These are phyloP conservation scores for Pollenia labialis DNA, from an alignment of 2,888 invertebrate species.

Conservation along the genomic window DNA sequence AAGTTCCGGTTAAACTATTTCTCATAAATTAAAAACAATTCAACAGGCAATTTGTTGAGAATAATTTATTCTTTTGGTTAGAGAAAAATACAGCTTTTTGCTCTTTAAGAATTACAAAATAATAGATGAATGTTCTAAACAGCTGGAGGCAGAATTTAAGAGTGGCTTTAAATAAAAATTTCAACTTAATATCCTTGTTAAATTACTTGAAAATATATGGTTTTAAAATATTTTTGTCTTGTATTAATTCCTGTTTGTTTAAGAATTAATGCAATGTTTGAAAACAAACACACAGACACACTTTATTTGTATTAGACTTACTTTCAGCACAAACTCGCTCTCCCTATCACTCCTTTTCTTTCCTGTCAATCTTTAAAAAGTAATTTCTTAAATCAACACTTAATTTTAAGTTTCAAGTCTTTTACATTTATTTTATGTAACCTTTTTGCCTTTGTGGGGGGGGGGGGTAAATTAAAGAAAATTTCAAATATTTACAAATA, in stretches of 20 bases:
- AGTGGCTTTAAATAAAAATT: no score
- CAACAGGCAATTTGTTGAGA: constrained; percentile 21
- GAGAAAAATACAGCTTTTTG: background rate
- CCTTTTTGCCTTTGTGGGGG: background rate
- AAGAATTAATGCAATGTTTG: background rate
- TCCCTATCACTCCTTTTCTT: no score
- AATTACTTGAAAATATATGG: background rate
- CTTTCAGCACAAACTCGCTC: no score
- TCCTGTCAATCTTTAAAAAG: no score
- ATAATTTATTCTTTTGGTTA: constrained; percentile 7
- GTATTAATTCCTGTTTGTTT: background rate
- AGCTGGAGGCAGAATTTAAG: no score
- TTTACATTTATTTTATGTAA: background rate
- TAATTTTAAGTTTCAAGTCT: background rate
- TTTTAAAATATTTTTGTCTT: background rate
- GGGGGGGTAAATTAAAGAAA: background rate
- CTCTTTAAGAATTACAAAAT: no score
- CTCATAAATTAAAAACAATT: constrained; percentile 12
- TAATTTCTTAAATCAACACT: background rate
- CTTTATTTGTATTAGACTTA: background rate
- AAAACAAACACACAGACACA: background rate
- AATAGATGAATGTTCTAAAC: no score
- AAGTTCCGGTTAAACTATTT: background rate
- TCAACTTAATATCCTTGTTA: background rate
- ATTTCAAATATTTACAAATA: background rate